These are phyloP conservation scores for Globia sparganii DNA, from an alignment of 2,888 invertebrate genomes.

Conservation along the genomic window DNA sequence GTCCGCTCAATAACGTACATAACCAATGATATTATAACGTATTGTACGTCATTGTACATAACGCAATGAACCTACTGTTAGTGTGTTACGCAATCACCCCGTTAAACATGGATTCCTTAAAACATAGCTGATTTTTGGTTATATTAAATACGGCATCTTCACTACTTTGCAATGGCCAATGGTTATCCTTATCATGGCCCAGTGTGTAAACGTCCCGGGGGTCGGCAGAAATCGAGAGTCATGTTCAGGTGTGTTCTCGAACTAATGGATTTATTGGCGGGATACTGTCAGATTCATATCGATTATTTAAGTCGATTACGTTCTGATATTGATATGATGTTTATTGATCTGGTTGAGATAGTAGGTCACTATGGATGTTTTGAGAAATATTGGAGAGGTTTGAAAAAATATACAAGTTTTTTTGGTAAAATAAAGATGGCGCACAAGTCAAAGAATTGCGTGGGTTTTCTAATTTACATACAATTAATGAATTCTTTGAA, in stretches of 20 bases:
- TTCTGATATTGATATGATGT: conserved; percentile 60
- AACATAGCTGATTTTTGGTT: not conserved
- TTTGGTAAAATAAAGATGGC: not conserved
- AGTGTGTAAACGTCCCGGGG: conserved; percentile 62
- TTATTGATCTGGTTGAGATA: conserved; percentile 40
- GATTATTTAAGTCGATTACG: conserved; percentile 68
- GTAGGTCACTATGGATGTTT: not conserved
- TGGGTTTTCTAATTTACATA: conserved; percentile 1
- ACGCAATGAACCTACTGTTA: not conserved
- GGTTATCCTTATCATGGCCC: conserved; percentile 5
- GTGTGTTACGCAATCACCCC: not conserved
- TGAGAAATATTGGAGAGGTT: not conserved
- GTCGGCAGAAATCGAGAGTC: conserved; percentile 73
- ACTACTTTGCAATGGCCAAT: not conserved
- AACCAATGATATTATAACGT: too few species aligned
- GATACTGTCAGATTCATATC: conserved; percentile 64
- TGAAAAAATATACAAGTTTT: not conserved
- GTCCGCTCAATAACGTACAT: not conserved
- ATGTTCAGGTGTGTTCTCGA: conserved; percentile 72
- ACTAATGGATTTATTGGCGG: conserved; percentile 67
- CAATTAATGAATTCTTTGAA: not conserved
- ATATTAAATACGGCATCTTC: not conserved
- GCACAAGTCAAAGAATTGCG: not conserved
- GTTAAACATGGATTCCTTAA: not conserved
- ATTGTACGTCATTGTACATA: too few species aligned